Base-by-base conservation (phyloP, 2,797 vertebrate genomes). In the Scolopax rusticola region DNA sequence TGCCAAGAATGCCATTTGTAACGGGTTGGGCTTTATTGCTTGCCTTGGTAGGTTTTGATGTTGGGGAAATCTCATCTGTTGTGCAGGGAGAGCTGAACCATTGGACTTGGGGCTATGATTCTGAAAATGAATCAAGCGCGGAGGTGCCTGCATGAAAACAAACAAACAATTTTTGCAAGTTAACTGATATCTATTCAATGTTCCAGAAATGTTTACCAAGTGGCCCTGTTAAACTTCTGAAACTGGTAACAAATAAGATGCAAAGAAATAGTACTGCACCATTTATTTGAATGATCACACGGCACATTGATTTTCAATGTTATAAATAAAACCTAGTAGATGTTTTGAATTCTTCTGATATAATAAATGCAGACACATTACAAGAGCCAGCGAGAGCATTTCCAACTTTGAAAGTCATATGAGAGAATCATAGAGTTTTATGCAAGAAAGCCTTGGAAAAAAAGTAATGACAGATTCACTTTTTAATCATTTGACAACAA, bases 121-220 rank as follows among this genome's bases (percentile, higher is more conserved):
- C 78, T 98, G 98, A 91, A 98, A 98, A 94, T 98, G 98, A 96
- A 98, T 98, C 95, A 98, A 97, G 69, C 98, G 98, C 0, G 98
- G 98, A 96, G 98, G 98, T 48, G 97, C 97, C 96, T 98, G 97
- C 76, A 74, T 87, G 73, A 92, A 95, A 95, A n/a, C 14, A 89
- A 21, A 27, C 64, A 92, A 71, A 90, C 36, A 94, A 67, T 60
- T 53, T 53, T 48, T 67, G 13, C 71, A 82, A 78, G 63, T 90
- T 43, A 92, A 51, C 20, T 67, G 18, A 18, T 15, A 40, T 4
- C 43, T 79, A 30, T 11, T 43, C 19, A 60, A 3, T 14, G 12
- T 48, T 84, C 12, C 38, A 87, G 30, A 85, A 12, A 24, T 14
- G 23, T 89, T 85, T 71, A 73, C 15, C 16, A 12, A 78, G 30